Evolutionary conservation across 2,113 vertebrate species (phyloP).

Genomic region (Aptenodytes patagonicus): DNA sequence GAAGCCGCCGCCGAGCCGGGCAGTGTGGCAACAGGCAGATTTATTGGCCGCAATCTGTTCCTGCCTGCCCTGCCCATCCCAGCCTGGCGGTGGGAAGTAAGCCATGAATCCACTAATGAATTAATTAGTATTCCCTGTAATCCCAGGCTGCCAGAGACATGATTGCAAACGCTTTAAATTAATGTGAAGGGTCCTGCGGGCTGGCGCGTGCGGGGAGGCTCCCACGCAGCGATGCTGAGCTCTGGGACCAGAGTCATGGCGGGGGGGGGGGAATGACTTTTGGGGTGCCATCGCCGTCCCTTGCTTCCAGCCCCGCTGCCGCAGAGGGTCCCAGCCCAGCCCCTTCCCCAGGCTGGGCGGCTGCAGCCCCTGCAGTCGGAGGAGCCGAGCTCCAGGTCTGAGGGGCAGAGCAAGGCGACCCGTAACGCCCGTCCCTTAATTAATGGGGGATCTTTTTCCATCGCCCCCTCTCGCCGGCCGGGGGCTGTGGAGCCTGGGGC

Average conservation of each 20-base stretch:
- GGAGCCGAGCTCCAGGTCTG: background rate
- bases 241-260: background rate
- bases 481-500: background rate
- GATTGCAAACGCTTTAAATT: background rate
- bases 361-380: background rate
- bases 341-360: too few relatives aligned
- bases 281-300: background rate
- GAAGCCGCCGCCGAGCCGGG: background rate
- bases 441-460: background rate
- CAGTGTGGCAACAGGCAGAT: slow-evolving; percentile 47
- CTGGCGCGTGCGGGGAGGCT: background rate
- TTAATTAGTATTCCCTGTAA: slow-evolving; percentile 43
- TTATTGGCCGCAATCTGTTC: slow-evolving; percentile 60
- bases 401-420: rapidly evolving
- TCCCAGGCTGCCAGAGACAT: background rate
- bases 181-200: background rate
- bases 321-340: background rate
- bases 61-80: background rate
- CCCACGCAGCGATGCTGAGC: background rate
- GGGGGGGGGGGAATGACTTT: background rate
- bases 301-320: background rate
- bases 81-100: background rate
- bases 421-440: rapidly evolving
- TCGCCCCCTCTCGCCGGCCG: rapidly evolving
- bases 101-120: background rate